phyloP scores from a whole-genome alignment of 1,140 invertebrate genomes.

The Drosophila sulfurigaster region DNA sequence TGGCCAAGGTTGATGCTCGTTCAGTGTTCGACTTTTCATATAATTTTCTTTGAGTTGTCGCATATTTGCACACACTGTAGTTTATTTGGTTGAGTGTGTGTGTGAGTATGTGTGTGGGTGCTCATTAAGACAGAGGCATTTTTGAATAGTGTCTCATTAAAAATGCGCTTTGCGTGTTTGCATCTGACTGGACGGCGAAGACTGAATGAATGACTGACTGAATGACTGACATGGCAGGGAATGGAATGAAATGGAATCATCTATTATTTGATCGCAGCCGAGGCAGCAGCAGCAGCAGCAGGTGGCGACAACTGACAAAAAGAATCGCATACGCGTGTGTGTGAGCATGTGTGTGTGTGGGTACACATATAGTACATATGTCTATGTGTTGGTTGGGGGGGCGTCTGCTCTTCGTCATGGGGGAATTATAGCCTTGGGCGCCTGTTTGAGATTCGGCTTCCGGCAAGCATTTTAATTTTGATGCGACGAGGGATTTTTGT shows the following conservation, averaged over 20 bases:
- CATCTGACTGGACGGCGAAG: slow-evolving; percentile 1
- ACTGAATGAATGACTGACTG: slow-evolving; percentile 6
- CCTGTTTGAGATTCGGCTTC: slow-evolving; percentile 81
- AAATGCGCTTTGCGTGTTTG: slow-evolving; percentile 47
- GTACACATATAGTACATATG: background rate
- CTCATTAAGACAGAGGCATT: slow-evolving; percentile 66
- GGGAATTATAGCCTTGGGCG: slow-evolving; percentile 73
- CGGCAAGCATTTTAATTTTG: slow-evolving; percentile 82
- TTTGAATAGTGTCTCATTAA: slow-evolving; percentile 75
- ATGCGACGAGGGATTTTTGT: slow-evolving; percentile 71
- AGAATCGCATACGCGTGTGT: slow-evolving; percentile 36
- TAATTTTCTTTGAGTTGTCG: slow-evolving; percentile 22
- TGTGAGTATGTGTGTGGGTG: slow-evolving; percentile 8
- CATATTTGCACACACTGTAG: slow-evolving; percentile 32
- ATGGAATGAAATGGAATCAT: slow-evolving; percentile 39
- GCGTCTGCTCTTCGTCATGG: slow-evolving; percentile 27
- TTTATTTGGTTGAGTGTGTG: background rate
- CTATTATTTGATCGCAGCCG: slow-evolving; percentile 48
- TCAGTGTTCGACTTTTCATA: slow-evolving; percentile 11
- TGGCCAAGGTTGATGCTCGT: slow-evolving; percentile 19
- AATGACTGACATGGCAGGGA: background rate
- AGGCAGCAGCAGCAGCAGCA: slow-evolving; percentile 45
- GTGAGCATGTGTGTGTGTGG: background rate
- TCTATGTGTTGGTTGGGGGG: slow-evolving; percentile 10
- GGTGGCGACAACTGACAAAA: slow-evolving; percentile 75